phyloP scores from a whole-genome alignment of 1,140 invertebrate genomes.

The Drosophila oshimai region DNA sequence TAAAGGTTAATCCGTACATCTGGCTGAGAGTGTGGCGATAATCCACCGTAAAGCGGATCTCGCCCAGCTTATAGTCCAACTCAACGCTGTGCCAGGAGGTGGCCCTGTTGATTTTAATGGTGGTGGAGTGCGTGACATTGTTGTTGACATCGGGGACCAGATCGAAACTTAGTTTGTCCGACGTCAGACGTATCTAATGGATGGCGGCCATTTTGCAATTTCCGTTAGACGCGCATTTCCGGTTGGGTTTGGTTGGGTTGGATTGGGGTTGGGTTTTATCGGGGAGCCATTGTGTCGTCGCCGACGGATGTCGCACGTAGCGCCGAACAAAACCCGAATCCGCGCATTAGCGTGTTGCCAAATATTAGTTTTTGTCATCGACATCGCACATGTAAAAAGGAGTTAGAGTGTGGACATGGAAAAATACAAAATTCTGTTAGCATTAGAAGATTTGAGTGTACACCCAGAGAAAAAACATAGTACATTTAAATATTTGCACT shows the following conservation, averaged over 20 bases:
- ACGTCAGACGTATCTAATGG: conserved; percentile 87
- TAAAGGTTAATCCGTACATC: conserved; percentile 86
- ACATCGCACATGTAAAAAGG: conserved; percentile 40
- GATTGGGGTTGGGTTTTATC: conserved; percentile 24
- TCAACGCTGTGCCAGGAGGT: conserved; percentile 91
- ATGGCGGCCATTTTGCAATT: conserved; percentile 71
- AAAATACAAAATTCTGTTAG: conserved; percentile 66
- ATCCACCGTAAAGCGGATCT: conserved; percentile 89
- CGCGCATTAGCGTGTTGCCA: conserved; percentile 63
- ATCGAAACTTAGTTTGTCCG: conserved; percentile 92
- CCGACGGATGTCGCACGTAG: conserved; percentile 67
- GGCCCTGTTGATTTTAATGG: conserved; percentile 89
- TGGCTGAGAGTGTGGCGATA: conserved; percentile 88
- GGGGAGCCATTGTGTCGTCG: conserved; percentile 33
- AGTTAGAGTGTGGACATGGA: not conserved
- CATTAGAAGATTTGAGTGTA: conserved; percentile 43
- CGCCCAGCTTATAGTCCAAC: conserved; percentile 89
- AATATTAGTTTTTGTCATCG: conserved; percentile 74
- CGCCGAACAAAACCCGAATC: conserved; percentile 24
- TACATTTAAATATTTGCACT: too few relatives aligned
- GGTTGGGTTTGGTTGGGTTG: conserved; percentile 23
- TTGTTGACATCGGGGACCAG: conserved; percentile 88
- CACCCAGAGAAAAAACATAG: too few relatives aligned
- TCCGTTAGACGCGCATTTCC: conserved; percentile 77
- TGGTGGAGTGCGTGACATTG: conserved; percentile 89